phyloP scores from a whole-genome alignment of 2,797 vertebrate genomes.

The Alcedo atthis region DNA sequence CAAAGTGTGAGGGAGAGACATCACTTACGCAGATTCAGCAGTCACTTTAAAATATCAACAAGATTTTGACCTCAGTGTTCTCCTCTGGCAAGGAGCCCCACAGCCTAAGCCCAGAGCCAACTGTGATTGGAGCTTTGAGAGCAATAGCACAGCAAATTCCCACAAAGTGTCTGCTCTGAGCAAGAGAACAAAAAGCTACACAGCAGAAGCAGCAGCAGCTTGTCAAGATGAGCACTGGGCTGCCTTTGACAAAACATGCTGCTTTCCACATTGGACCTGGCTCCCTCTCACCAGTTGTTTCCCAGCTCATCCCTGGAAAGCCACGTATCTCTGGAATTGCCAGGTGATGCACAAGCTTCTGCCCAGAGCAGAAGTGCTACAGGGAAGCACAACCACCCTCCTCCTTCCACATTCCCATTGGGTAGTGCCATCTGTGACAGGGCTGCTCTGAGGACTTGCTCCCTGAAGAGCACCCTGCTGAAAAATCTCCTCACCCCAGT shows the following conservation, averaged over 20 bases:
- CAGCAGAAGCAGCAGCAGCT: not conserved
- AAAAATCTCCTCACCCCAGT: not conserved
- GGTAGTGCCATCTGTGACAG: not conserved
- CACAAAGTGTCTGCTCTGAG: not conserved
- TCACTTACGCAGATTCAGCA: not conserved
- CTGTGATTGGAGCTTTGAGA: not conserved
- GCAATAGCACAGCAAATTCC: not conserved
- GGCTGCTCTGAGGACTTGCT: not conserved
- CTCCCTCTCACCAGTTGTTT: not conserved
- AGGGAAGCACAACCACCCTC: not conserved
- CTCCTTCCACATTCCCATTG: accelerated
- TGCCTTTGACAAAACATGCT: accelerated
- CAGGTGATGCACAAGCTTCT: not conserved
- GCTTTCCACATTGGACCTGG: not conserved
- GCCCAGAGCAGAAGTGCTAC: not conserved
- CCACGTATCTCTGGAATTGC: not conserved
- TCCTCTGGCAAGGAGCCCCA: not conserved
- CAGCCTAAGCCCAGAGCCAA: not conserved
- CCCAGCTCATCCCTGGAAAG: not conserved
- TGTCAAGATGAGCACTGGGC: not conserved
- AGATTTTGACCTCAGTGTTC: not conserved
- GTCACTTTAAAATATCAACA: not conserved
- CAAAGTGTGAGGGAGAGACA: not conserved
- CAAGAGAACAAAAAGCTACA: not conserved
- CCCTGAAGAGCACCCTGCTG: not conserved